These are phyloP conservation scores for Gonatopus flavifemur DNA, from an alignment of 1,140 invertebrate genomes.

Conservation along the genomic window DNA sequence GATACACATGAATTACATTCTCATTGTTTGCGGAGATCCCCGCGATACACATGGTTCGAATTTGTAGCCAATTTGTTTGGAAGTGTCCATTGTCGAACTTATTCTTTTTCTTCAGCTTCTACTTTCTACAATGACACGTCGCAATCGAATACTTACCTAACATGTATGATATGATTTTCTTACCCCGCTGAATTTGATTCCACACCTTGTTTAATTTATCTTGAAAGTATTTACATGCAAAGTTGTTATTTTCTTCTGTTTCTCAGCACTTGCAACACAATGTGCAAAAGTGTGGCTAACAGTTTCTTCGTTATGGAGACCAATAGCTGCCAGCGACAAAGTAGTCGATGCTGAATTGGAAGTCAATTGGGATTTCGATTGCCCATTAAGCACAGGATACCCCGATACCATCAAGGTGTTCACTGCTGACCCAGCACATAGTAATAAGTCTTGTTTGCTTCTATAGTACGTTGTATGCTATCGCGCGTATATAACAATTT, in stretches of 20 bases:
- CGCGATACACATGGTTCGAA: too few relatives aligned
- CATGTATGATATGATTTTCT: too few relatives aligned
- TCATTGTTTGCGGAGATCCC: too few relatives aligned
- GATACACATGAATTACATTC: too few relatives aligned
- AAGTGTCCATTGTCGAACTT: too few relatives aligned
- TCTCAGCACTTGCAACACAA: constrained; percentile 33
- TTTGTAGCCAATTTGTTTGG: too few relatives aligned
- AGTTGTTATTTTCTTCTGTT: constrained; percentile 2
- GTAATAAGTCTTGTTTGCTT: constrained; percentile 38
- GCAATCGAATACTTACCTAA: too few relatives aligned
- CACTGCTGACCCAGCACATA: constrained; percentile 40
- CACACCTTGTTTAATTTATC: constrained; percentile 5
- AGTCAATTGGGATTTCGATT: constrained; percentile 60
- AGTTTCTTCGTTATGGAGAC: constrained; percentile 51
- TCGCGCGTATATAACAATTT: not conserved
- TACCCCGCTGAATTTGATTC: too few relatives aligned
- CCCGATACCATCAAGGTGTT: constrained; percentile 44
- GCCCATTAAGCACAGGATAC: constrained; percentile 32
- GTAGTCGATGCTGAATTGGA: constrained; percentile 57
- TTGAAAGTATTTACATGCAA: not conserved
- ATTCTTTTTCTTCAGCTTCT: too few relatives aligned
- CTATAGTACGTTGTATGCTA: constrained; percentile 10
- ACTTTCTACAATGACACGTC: too few relatives aligned
- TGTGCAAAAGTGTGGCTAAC: constrained; percentile 51
- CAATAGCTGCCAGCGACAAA: constrained; percentile 38